These are phyloP conservation scores for Lampropteryx suffumata DNA, from an alignment of 2,888 invertebrate genomes.

Conservation along the genomic window DNA sequence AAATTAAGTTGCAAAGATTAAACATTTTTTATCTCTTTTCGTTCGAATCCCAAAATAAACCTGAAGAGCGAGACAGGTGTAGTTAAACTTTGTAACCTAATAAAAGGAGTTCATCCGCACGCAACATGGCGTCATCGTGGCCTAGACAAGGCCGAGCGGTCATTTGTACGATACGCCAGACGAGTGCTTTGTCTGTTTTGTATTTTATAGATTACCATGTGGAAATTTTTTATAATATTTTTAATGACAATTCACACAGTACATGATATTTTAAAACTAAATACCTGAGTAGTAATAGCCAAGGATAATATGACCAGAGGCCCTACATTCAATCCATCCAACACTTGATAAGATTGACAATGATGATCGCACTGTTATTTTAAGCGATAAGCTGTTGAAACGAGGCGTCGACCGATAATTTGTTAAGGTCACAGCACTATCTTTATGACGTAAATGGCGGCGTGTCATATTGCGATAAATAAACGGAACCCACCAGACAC, in stretches of 20 bases:
- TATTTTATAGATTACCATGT: slow-evolving; percentile 48
- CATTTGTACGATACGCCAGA: slow-evolving; percentile 76
- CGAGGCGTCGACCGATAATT: slow-evolving; percentile 80
- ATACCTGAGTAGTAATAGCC: too few species aligned
- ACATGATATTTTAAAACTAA: too few species aligned
- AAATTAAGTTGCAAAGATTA: slow-evolving; percentile 43
- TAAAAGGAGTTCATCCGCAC: slow-evolving; percentile 72
- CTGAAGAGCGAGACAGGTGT: slow-evolving; percentile 57
- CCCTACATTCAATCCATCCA: too few species aligned
- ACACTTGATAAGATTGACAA: slow-evolving; percentile 34
- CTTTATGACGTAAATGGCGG: slow-evolving; percentile 60
- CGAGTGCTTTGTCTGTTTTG: slow-evolving; percentile 63
- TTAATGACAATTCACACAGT: too few species aligned
- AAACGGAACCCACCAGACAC: slow-evolving; percentile 43
- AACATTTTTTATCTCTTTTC: slow-evolving; percentile 49
- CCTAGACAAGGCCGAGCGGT: slow-evolving; percentile 82
- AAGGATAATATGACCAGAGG: too few species aligned
- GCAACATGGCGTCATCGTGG: slow-evolving; percentile 80
- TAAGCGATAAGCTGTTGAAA: slow-evolving; percentile 62
- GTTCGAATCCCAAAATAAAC: slow-evolving; percentile 26
- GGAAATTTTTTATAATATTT: slow-evolving; percentile 41
- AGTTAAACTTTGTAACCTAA: slow-evolving; percentile 60
- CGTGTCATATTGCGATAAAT: slow-evolving; percentile 61
- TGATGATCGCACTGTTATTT: slow-evolving; percentile 66
- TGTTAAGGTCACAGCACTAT: slow-evolving; percentile 77